These are phyloP conservation scores for Slavum lentiscoides DNA, from an alignment of 2,888 invertebrate species.

Conservation along the genomic window DNA sequence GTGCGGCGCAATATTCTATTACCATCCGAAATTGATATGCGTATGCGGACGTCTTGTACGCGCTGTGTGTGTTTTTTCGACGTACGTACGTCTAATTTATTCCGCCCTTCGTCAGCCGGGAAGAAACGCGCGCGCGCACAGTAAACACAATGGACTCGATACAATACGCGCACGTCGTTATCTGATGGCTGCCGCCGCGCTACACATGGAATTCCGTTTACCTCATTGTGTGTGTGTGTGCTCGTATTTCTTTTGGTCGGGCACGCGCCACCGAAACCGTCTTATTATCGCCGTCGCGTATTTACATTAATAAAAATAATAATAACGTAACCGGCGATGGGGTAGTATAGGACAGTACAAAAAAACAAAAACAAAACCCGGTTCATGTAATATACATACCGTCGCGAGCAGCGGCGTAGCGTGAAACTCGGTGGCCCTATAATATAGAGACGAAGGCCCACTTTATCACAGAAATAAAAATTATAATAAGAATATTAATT, in stretches of 20 bases:
- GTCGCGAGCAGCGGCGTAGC: too few relatives aligned
- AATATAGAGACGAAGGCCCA: too few relatives aligned
- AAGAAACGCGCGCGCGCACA: constrained; percentile 1
- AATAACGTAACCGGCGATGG: not conserved
- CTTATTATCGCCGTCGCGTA: constrained; percentile 4
- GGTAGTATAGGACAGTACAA: not conserved
- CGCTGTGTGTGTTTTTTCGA: not conserved
- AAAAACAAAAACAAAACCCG: not conserved
- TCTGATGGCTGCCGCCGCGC: constrained; percentile 11
- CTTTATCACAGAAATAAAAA: too few relatives aligned
- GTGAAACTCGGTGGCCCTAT: too few relatives aligned
- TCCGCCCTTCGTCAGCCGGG: constrained; percentile 47
- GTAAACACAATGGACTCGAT: constrained; percentile 30
- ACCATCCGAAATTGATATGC: too few relatives aligned
- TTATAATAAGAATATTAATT: too few relatives aligned
- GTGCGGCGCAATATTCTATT: too few relatives aligned
- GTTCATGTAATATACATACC: constrained; percentile 14
- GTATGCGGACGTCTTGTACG: too few relatives aligned
- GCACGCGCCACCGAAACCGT: constrained; percentile 49
- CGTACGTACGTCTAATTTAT: constrained; percentile 18
- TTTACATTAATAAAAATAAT: not conserved
- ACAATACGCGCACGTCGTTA: constrained; percentile 5
- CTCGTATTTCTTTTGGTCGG: not conserved
- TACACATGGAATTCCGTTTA: constrained; percentile 11
- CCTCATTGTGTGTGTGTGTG: not conserved